Evolutionary conservation across 2,113 vertebrate species (phyloP), one percentile per base, ranked within the genome.

Genomic region (Smithornis capensis): DNA sequence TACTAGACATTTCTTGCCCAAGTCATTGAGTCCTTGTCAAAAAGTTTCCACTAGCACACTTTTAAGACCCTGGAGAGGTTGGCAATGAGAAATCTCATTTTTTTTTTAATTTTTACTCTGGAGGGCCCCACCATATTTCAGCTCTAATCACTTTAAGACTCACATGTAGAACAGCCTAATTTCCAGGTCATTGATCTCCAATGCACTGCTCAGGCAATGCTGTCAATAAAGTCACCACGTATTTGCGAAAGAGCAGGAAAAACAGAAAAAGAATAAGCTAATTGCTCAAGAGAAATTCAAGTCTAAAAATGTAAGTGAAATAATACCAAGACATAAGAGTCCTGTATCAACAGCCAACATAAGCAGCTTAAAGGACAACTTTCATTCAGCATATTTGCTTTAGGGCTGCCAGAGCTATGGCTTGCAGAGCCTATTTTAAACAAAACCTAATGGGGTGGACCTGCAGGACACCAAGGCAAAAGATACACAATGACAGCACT

Each of bases 151-250:
- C 86, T 90, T 89, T 83, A 91, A 75, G 52, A 67, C 64, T 90
- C 68, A 19, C 50, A 89, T 18, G 38, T 1, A 93, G 64, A 94
- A 38, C 83, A 89, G 79, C 37, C 95, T 83, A 50, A 94, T 77
- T 96, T 96, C 94, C 90, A 95, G 92, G 92, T 90, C 92, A 95
- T 44, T 84, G 87, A 94, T 94, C 90, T 56, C 21, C 63, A 90
- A 70, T 55, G 89, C 62, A 70, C 83, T 83, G 59, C 33, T 80
- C 86, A 86, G 63, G 42, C 57, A 73, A 29, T 45, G 80, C 28
- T 33, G 83, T 50, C 92, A 92, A 4, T 42, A 57, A 90, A 92
- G 56, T 38, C 65, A 95, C 18, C 42, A 74, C 1, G 21, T 42
- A 69, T 42, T 92, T 38, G 79, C 78, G 56, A 60, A 83, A 87